Evolutionary conservation across 2,888 invertebrate species (phyloP).

Genomic region (Meandrusa payeni): DNA sequence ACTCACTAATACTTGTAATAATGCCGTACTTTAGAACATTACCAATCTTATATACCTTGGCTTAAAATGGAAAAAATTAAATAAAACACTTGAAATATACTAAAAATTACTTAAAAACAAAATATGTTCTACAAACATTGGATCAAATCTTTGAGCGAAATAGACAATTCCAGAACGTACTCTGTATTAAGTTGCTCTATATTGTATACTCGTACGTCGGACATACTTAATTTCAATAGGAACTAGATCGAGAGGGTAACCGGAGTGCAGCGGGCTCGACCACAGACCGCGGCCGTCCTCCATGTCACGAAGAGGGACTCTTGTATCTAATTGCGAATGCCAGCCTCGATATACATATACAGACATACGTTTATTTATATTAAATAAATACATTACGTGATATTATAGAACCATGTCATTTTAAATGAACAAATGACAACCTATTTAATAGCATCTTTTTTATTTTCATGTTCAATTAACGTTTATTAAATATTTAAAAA

Average conservation of each 20-base stretch:
- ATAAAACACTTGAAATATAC: no score
- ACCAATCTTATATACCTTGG: no score
- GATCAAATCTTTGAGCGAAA: neutral
- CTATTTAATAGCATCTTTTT: no score
- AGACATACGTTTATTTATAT: neutral
- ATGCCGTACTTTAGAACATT: no score
- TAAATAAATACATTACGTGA: neutral
- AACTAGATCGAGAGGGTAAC: constrained; percentile 46
- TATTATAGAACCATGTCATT: no score
- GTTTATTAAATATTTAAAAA: no score
- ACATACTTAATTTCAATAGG: constrained; percentile 32
- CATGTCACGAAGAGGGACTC: constrained; percentile 27
- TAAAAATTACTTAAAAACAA: no score
- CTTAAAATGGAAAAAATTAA: no score
- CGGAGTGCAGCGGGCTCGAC: constrained; percentile 38
- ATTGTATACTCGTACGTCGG: no score
- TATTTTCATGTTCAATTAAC: no score
- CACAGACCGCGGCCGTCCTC: constrained; percentile 50
- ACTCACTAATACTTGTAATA: no score
- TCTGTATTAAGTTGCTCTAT: constrained; percentile 1
- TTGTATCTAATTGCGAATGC: constrained; percentile 33
- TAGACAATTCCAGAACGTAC: neutral
- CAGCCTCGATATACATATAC: constrained; percentile 26
- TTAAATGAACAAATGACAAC: no score
- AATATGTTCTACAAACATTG: constrained; percentile 3